Evolutionary conservation across 2,888 invertebrate species (phyloP).

Genomic region (Gnatocerus cornutus): DNA sequence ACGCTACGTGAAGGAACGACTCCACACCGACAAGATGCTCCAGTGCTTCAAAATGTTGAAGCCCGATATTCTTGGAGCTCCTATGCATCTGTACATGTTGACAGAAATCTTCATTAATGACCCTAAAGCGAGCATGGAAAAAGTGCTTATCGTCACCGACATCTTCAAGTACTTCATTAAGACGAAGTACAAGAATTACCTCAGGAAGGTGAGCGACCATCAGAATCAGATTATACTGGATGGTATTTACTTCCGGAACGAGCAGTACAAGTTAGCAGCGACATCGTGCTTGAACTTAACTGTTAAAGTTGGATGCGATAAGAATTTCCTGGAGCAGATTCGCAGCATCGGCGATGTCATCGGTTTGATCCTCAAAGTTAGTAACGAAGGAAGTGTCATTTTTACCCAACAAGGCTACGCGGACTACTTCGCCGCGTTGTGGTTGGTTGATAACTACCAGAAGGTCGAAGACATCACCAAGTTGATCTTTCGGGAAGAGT

Average conservation of each 20-base stretch:
- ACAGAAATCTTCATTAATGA: conserved; percentile 32
- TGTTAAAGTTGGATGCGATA: conserved; percentile 1
- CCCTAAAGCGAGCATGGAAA: conserved; percentile 15
- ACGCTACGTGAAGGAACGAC: conserved; percentile 8
- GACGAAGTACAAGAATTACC: conserved; percentile 25
- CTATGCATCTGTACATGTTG: conserved; percentile 33
- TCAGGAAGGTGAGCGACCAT: neutral
- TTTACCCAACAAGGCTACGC: conserved; percentile 23
- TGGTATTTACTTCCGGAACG: conserved; percentile 23
- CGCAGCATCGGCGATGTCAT: conserved; percentile 12
- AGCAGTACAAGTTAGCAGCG: conserved; percentile 33
- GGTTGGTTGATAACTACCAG: conserved; percentile 17
- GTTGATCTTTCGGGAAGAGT: conserved; percentile 7
- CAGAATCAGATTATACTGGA: conserved; percentile 28
- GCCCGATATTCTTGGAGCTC: conserved; percentile 20
- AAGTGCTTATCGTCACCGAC: conserved; percentile 24
- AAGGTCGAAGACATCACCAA: conserved; percentile 1
- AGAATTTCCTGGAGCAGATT: conserved; percentile 22
- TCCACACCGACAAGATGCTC: conserved; percentile 13
- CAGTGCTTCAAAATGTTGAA: conserved; percentile 29
- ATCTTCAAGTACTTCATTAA: conserved; percentile 27
- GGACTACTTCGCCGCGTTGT: conserved; percentile 36
- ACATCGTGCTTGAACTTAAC: neutral
- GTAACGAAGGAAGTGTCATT: conserved; percentile 4
- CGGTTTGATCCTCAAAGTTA: conserved; percentile 13